phyloP scores from a whole-genome alignment of 2,888 invertebrate genomes.

The Leptopterna dolabrata region DNA sequence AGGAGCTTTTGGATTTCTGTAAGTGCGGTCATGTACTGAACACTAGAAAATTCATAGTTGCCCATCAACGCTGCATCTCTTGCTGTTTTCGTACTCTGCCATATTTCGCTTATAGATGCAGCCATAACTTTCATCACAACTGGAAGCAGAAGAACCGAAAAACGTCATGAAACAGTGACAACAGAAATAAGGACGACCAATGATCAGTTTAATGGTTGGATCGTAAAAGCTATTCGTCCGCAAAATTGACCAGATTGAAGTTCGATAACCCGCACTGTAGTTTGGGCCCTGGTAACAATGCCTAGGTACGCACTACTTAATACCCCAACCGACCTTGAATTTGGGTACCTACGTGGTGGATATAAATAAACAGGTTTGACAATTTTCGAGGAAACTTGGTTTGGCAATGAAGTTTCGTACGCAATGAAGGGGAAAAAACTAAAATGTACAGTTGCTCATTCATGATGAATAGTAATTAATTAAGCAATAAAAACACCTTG shows the following conservation, averaged over 20 bases:
- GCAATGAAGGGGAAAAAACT: too few relatives aligned
- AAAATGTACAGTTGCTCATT: too few relatives aligned
- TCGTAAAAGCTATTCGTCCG: neutral
- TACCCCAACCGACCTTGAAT: too few relatives aligned
- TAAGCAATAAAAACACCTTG: too few relatives aligned
- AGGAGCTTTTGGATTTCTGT: constrained; percentile 91
- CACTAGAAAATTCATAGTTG: constrained; percentile 93
- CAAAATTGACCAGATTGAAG: neutral
- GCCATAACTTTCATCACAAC: constrained; percentile 75
- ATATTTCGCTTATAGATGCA: constrained; percentile 89
- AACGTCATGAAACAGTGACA: neutral
- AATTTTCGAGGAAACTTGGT: too few relatives aligned
- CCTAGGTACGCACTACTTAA: too few relatives aligned
- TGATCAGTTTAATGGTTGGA: neutral
- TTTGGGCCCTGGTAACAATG: too few relatives aligned
- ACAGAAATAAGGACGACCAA: neutral
- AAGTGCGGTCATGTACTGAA: constrained; percentile 92
- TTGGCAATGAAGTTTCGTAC: too few relatives aligned
- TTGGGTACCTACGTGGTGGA: too few relatives aligned
- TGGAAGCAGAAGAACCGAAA: constrained; percentile 59
- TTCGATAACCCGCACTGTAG: too few relatives aligned
- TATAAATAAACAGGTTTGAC: too few relatives aligned
- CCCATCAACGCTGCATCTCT: constrained; percentile 95
- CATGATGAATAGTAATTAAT: too few relatives aligned
- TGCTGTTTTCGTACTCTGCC: constrained; percentile 94